Percentiles rank a stretch among this genome's conserved stretches.
Evolutionary conservation across 2,113 vertebrate genomes (phyloP).

Genomic region (Ageneiosus marmoratus): DNA sequence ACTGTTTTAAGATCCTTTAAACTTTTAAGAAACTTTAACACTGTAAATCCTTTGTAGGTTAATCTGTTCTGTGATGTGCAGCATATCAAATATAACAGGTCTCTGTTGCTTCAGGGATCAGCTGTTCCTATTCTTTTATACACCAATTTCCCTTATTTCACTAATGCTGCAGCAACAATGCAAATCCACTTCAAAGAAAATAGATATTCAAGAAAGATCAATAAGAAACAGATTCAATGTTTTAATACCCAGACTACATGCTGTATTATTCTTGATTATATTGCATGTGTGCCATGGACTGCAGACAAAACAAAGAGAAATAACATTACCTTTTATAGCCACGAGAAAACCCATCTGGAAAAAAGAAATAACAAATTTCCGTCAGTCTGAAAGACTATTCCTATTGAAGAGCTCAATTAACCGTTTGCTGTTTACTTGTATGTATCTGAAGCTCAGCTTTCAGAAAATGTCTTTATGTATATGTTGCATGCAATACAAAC

Average conservation of each 20-base stretch:
- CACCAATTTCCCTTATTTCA: not conserved
- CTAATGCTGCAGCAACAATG: not conserved
- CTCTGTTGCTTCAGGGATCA: not conserved
- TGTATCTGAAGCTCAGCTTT: not conserved
- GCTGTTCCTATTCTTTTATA: not conserved
- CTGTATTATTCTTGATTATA: not conserved
- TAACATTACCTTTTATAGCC: slow-evolving; percentile 53
- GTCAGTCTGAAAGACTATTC: not conserved
- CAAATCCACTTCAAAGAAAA: not conserved
- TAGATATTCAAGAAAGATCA: not conserved
- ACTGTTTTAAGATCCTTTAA: not conserved
- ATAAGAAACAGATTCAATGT: not conserved
- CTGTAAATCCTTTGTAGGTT: not conserved
- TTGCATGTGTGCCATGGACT: not conserved
- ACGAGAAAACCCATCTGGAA: slow-evolving; percentile 51
- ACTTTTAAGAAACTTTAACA: no score
- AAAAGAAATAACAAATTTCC: not conserved
- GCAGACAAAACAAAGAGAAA: not conserved
- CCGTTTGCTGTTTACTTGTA: not conserved
- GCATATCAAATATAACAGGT: not conserved
- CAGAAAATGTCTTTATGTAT: not conserved
- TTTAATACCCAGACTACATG: not conserved
- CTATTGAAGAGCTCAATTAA: not conserved
- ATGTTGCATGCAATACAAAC: not conserved
- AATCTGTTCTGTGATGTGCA: not conserved